Percentiles rank a stretch among this genome's conserved stretches.
Conservation (phyloP, 2,888 invertebrate species). For the Drosophila subsilvestris region DNA sequence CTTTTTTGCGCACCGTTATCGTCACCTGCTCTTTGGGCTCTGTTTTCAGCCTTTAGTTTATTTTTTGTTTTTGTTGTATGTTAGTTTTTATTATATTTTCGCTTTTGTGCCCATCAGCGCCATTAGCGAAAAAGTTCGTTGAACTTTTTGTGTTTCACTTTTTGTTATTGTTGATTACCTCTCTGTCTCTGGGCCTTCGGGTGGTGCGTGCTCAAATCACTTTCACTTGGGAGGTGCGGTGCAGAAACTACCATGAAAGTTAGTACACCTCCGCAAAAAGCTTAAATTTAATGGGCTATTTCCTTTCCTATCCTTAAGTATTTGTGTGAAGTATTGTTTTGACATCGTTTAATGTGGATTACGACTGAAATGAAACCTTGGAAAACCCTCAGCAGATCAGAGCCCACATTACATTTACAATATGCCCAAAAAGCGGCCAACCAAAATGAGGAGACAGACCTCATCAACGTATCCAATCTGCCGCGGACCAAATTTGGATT, state of each 20-base stretch:
- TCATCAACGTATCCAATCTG: constrained; percentile 1
- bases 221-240: constrained; percentile 50
- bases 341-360: neutral
- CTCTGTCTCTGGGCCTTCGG: constrained; percentile 34
- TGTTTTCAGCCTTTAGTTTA: constrained; percentile 48
- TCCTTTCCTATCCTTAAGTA: neutral
- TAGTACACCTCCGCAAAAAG: neutral
- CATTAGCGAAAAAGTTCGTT: constrained; percentile 73
- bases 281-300: neutral
- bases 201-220: constrained; percentile 57
- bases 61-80: constrained; percentile 5
- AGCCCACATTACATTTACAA: constrained; percentile 2
- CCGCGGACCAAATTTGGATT: constrained; percentile 1
- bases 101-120: constrained; percentile 52
- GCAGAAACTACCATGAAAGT: neutral
- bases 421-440: constrained; percentile 8
- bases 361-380: neutral
- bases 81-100: constrained; percentile 61
- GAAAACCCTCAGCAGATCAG: constrained; percentile 10
- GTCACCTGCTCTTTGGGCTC: constrained; percentile 55
- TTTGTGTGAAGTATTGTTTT: neutral
- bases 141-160: constrained; percentile 57
- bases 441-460: constrained; percentile 5
- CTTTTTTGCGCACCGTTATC: constrained; percentile 53
- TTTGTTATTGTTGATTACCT: constrained; percentile 49